A percentile compares a stretch with the other conserved stretches of the same genome.
Conservation (phyloP, 2,888 invertebrate genomes). For the Dolichomitus sp. region DNA sequence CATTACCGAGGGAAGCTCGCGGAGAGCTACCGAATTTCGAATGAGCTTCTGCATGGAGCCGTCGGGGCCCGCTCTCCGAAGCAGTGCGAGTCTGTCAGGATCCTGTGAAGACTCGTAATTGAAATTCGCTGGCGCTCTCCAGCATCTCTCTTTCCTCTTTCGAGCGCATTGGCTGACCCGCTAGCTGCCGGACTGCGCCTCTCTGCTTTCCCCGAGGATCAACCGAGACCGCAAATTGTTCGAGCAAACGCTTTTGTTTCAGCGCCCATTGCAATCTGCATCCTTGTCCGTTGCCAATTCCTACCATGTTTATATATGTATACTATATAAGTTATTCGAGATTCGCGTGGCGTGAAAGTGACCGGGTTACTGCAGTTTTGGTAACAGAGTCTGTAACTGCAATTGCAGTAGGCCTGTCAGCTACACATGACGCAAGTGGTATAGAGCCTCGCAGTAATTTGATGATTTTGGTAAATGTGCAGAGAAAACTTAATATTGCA, state of each 20-base stretch:
- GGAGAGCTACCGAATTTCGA: slow-evolving; percentile 85
- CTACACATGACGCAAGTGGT: background rate
- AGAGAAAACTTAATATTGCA: too few relatives aligned
- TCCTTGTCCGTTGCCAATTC: slow-evolving; percentile 72
- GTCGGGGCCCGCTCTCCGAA: slow-evolving; percentile 53
- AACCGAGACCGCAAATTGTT: slow-evolving; percentile 68
- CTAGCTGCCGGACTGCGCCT: slow-evolving; percentile 32
- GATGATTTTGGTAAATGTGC: too few relatives aligned
- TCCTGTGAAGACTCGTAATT: slow-evolving; percentile 82
- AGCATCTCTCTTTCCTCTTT: slow-evolving; percentile 50
- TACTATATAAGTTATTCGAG: background rate
- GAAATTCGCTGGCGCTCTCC: slow-evolving; percentile 81
- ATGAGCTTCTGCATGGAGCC: slow-evolving; percentile 80
- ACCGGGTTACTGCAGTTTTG: slow-evolving; percentile 10
- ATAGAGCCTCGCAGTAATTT: slow-evolving; percentile 10
- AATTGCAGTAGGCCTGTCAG: slow-evolving; percentile 6
- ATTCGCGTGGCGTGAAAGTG: slow-evolving; percentile 28
- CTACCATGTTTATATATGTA: background rate
- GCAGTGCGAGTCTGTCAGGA: slow-evolving; percentile 64
- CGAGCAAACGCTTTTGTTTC: slow-evolving; percentile 84
- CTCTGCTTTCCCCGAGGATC: slow-evolving; percentile 53
- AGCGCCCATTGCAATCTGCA: slow-evolving; percentile 81
- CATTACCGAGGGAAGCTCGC: slow-evolving; percentile 83
- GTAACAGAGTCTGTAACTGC: background rate
- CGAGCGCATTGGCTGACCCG: slow-evolving; percentile 36